phyloP scores from a whole-genome alignment of 2,113 vertebrate genomes.

The Ardeotis arabs region DNA sequence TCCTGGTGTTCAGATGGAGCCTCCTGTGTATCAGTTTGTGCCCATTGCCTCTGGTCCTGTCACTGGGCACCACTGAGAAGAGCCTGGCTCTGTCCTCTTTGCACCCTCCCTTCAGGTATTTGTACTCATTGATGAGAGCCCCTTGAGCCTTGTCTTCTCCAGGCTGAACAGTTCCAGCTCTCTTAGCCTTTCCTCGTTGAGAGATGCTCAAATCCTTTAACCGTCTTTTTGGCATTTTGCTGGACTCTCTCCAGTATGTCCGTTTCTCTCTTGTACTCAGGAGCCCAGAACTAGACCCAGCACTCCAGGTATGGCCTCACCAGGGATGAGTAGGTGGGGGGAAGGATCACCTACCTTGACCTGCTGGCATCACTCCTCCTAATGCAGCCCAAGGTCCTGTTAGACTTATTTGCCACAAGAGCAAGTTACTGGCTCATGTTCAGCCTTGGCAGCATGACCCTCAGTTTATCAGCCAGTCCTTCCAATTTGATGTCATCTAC shows the following conservation, averaged over 20 bases:
- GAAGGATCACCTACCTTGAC: neutral
- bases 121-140: neutral
- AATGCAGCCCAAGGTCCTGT: neutral
- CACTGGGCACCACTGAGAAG: neutral
- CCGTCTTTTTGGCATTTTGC: neutral
- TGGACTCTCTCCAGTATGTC: neutral
- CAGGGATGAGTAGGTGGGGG: neutral
- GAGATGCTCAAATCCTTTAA: neutral
- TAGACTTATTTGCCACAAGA: neutral
- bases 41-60: neutral
- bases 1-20: neutral
- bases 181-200: neutral
- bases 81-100: neutral
- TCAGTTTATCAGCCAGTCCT: neutral
- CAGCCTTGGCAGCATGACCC: fast-evolving
- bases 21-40: neutral
- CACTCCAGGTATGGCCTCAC: fast-evolving
- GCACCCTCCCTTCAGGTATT: neutral
- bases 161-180: neutral
- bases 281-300: neutral
- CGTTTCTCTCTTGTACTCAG: neutral
- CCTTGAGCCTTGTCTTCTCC: neutral
- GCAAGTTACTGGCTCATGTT: neutral
- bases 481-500: neutral
- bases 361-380: neutral